Evolutionary conservation across 2,113 vertebrate species (phyloP).

Genomic region (Oncorhynchus mykiss): DNA sequence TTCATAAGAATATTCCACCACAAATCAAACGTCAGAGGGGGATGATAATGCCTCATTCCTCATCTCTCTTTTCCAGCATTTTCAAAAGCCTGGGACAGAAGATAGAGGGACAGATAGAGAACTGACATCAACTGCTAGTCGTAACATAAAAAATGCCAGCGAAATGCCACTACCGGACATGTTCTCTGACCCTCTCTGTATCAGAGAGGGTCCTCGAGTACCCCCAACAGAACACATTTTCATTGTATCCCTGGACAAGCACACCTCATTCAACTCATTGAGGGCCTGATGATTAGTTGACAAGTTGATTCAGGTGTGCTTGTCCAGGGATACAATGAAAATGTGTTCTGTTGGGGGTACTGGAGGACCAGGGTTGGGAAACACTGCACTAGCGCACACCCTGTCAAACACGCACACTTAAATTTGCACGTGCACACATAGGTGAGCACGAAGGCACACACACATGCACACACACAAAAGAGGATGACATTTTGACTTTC

Average conservation of each 20-base stretch:
- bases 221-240: too few species aligned
- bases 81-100: slow-evolving; percentile 18
- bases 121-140: slow-evolving; percentile 25
- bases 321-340: too few species aligned
- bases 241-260: too few species aligned
- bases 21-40: slow-evolving; percentile 19
- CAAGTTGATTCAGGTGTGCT: too few species aligned
- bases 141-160: slow-evolving; percentile 43
- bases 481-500: background rate
- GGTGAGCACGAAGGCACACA: background rate
- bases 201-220: background rate
- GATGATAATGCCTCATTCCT: slow-evolving; percentile 19
- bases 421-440: background rate
- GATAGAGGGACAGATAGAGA: slow-evolving; percentile 12
- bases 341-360: too few species aligned
- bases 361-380: too few species aligned
- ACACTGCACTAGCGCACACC: background rate
- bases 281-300: too few species aligned
- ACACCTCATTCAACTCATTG: too few species aligned
- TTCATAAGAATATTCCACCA: slow-evolving; percentile 8
- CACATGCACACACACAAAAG: background rate
- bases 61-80: slow-evolving; percentile 1
- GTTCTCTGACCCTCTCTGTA: slow-evolving; percentile 29
- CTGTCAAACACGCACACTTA: background rate
- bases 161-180: slow-evolving; percentile 41